These are phyloP conservation scores for Selenia dentaria DNA, from an alignment of 2,888 invertebrate species.

Conservation along the genomic window DNA sequence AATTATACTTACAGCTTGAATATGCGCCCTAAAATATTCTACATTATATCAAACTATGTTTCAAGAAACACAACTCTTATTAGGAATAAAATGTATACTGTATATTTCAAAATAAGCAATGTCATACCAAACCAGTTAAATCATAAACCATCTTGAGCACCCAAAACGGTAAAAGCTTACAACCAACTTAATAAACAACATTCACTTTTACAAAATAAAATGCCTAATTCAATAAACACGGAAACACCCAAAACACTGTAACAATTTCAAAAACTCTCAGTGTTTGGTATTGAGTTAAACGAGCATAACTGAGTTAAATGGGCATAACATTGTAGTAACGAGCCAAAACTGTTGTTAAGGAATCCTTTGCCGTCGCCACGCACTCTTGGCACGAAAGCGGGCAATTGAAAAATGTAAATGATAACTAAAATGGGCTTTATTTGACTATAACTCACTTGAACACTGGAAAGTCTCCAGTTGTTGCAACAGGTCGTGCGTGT, in stretches of 20 bases:
- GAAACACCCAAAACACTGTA: constrained; percentile 23
- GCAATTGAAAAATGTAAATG: constrained; percentile 83
- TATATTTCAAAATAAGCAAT: no score
- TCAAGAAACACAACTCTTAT: no score
- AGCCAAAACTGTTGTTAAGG: constrained; percentile 30
- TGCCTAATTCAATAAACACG: constrained; percentile 31
- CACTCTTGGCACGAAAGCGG: constrained; percentile 67
- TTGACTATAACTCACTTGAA: constrained; percentile 58
- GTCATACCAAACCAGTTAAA: no score
- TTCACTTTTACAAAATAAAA: constrained; percentile 20
- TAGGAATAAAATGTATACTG: no score
- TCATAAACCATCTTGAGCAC: no score
- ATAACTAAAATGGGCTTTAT: constrained; percentile 73
- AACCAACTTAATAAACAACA: constrained; percentile 13
- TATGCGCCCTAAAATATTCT: no score
- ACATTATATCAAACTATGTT: no score
- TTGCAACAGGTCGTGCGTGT: constrained; percentile 25
- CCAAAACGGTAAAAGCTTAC: no score
- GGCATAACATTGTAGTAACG: constrained; percentile 23
- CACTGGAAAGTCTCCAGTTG: constrained; percentile 21
- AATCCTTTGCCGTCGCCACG: constrained; percentile 38
- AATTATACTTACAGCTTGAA: no score
- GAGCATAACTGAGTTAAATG: constrained; percentile 18
- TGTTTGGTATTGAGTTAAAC: constrained; percentile 7
- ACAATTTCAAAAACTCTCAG: constrained; percentile 17